Conservation (phyloP, 2,888 invertebrate species). For the Philhelius pedissequus region DNA sequence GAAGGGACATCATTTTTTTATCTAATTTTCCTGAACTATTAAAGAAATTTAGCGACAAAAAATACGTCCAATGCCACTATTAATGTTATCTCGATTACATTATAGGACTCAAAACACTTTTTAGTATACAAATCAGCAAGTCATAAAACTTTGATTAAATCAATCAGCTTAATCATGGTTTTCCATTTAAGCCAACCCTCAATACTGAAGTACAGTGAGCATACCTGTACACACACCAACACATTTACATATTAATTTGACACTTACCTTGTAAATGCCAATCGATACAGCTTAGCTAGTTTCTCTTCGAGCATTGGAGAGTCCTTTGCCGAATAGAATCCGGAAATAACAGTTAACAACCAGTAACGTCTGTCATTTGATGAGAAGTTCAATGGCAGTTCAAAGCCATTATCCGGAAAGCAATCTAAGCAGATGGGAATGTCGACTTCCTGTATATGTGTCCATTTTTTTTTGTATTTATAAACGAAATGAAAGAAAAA, state of each 20-base stretch:
- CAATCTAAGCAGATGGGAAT: slow-evolving; percentile 78
- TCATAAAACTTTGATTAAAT: background rate
- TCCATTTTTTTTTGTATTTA: background rate
- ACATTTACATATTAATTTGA: background rate
- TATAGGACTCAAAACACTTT: no score
- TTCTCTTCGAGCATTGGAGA: slow-evolving; percentile 86
- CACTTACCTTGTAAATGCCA: slow-evolving; percentile 87
- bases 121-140: background rate
- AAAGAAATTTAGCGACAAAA: no score
- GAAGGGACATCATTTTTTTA: no score
- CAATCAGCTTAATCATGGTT: background rate
- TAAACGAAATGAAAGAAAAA: slow-evolving; percentile 8
- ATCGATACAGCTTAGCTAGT: slow-evolving; percentile 87
- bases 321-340: slow-evolving; percentile 79
- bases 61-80: no score
- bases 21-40: no score
- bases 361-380: slow-evolving; percentile 86
- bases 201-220: background rate
- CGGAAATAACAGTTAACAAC: slow-evolving; percentile 88
- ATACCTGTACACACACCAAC: background rate
- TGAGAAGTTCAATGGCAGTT: slow-evolving; percentile 75
- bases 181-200: background rate
- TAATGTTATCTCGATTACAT: no score
- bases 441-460: slow-evolving; percentile 75
- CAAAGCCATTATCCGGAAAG: slow-evolving; percentile 74